Percentiles rank a stretch among this genome's conserved stretches.
These are phyloP conservation scores for Coendou prehensilis DNA, from an alignment of 2,797 vertebrate species.

Conservation along the genomic window DNA sequence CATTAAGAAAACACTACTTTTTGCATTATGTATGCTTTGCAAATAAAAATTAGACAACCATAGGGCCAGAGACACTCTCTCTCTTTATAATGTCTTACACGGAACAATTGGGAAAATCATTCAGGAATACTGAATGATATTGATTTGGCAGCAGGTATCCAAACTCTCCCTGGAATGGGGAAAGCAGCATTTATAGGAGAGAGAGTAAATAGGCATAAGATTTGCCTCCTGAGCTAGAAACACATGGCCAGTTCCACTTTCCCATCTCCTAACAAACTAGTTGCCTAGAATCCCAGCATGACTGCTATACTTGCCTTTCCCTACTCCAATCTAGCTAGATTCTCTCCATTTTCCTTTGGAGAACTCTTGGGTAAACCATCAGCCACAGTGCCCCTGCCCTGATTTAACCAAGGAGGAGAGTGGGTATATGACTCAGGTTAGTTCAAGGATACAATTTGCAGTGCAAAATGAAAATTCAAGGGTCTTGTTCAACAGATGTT, in stretches of 20 bases:
- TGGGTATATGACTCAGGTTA: background rate
- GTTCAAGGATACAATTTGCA: background rate
- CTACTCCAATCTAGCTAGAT: background rate
- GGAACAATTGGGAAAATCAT: background rate
- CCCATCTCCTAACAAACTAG: background rate
- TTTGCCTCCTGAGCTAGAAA: slow-evolving; percentile 11
- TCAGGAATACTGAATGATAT: background rate
- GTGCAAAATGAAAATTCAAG: background rate
- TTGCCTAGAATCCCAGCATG: background rate
- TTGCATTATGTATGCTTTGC: slow-evolving; percentile 47
- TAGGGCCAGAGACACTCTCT: background rate
- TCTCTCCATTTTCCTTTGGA: background rate
- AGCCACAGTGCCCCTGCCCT: background rate
- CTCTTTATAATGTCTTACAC: background rate
- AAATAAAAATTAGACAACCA: slow-evolving; percentile 19
- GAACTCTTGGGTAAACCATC: background rate
- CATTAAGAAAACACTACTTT: slow-evolving; percentile 57
- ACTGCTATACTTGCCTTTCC: background rate
- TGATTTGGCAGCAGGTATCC: background rate
- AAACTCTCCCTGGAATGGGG: background rate
- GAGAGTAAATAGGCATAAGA: background rate
- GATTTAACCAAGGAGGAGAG: background rate
- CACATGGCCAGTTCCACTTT: background rate
- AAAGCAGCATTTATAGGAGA: background rate
- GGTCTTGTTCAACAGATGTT: background rate